Conservation (phyloP, 64 coral and sea anemone species). For the Astreopora myriophthalma region DNA sequence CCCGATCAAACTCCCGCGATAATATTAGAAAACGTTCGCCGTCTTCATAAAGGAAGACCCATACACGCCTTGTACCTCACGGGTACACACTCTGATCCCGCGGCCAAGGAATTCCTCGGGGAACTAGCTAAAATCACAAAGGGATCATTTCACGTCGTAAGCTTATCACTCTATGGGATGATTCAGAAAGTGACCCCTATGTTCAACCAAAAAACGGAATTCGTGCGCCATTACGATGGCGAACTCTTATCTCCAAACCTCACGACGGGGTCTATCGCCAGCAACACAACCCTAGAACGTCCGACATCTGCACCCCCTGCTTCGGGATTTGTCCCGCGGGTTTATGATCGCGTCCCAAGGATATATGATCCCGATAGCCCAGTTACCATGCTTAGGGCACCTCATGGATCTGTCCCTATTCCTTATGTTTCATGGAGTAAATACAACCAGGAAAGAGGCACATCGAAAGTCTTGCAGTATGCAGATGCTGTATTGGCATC, state of each 20-base stretch:
- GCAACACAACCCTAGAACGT: constrained; percentile 3
- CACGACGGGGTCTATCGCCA: background rate
- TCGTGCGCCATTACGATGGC: constrained; percentile 50
- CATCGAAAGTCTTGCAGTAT: constrained; percentile 88
- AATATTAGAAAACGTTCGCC: constrained; percentile 84
- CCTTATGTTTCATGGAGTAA: constrained; percentile 74
- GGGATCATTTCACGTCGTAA: constrained; percentile 90
- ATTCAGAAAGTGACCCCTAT: constrained; percentile 83
- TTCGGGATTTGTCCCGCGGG: constrained; percentile 73
- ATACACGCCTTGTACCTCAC: constrained; percentile 95
- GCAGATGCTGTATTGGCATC: constrained; percentile 90
- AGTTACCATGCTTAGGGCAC: constrained; percentile 64
- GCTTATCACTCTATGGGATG: constrained; percentile 73
- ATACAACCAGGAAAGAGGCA: constrained; percentile 59
- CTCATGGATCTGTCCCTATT: constrained; percentile 75
- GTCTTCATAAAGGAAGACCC: constrained; percentile 74
- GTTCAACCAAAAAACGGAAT: constrained; percentile 82
- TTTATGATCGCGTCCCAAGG: constrained; percentile 67
- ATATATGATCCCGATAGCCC: constrained; percentile 72
- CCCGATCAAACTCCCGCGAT: constrained; percentile 89
- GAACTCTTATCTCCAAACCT: constrained; percentile 71
- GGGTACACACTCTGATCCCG: constrained; percentile 80
- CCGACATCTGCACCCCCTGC: constrained; percentile 78
- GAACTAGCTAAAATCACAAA: constrained; percentile 78
- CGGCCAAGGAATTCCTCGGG: constrained; percentile 86